Base-by-base conservation (phyloP, 2,113 vertebrate species). In the Leptobrachium leishanense region DNA sequence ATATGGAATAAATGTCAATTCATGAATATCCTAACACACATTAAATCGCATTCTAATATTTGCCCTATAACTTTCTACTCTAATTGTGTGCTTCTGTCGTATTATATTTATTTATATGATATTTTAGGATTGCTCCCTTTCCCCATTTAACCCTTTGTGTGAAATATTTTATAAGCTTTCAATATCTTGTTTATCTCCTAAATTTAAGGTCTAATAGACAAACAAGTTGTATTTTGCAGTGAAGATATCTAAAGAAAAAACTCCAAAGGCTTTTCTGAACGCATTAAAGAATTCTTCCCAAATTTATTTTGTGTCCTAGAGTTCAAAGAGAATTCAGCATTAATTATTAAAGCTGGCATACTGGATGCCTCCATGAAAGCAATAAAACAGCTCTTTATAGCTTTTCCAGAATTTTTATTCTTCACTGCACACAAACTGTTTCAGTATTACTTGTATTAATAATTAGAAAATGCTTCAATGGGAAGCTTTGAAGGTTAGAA, bases 311-410 rank as follows among this genome's bases (percentile, higher is more conserved):
- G 10, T 40, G 40, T 73, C 40, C 1, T 62, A 73, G 54, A 73
- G 54, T 57, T 53, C 53, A 73, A 73, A 59, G 40, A 43, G 54
- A 62, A 62, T 31, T 0, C 31, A 57, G 42, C 40, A 73, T 73
- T 73, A 73, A 73, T 62, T 73, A 73, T 73, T 73, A 73, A 73
- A 43, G 43, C 55, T 4, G 5, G 11, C 54, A 57, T 11, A 73
- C 71, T 73, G 71, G 72, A 73, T 62, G 72, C 40, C 55, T 62
- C 42, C 7, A n/a, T 73, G 55, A 62, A 59, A 73, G 39, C 55
- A 57, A 73, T 62, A 73, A 73, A 73, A 73, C 62, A 11, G 54
- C 11, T 20, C 72, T 73, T 73, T 73, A 73, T 73, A 62, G 72
- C 12, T 39, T 73, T 42, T 73, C 5, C n/a, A 59, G 54, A 62